Percentiles rank a stretch among this genome's conserved stretches.
Conservation (phyloP, 2,113 vertebrate genomes). For the Ia io region DNA sequence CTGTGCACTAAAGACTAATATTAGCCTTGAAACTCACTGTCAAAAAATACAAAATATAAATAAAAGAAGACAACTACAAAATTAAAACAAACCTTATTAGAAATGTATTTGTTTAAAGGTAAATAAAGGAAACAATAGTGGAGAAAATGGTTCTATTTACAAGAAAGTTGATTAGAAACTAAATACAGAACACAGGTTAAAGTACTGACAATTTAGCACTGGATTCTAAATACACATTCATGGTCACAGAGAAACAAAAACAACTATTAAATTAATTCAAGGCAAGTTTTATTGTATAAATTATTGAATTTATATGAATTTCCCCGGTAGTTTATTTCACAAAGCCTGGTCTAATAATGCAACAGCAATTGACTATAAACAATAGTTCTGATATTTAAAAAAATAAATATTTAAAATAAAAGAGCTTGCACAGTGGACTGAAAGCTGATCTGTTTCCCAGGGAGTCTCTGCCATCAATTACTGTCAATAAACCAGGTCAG, state of each 20-base stretch:
- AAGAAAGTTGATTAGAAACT: constrained; percentile 30
- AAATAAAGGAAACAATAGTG: background rate
- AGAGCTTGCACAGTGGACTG: background rate
- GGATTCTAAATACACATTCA: constrained; percentile 31
- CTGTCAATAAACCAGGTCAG: background rate
- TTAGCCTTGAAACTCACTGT: background rate
- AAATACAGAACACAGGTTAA: constrained; percentile 1
- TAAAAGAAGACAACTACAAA: background rate
- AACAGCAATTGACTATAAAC: background rate
- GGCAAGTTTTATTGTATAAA: background rate
- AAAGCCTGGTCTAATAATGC: background rate
- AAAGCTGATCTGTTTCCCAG: background rate
- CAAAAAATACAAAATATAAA: background rate
- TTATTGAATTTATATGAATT: background rate
- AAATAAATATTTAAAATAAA: background rate
- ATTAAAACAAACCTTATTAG: background rate
- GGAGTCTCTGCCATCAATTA: background rate
- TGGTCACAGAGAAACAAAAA: background rate
- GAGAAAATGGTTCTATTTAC: background rate
- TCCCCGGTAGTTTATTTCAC: background rate
- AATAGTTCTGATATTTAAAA: background rate
- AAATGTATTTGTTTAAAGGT: background rate
- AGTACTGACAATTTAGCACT: background rate
- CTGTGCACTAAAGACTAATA: background rate
- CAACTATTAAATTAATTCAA: constrained; percentile 2